Base-by-base conservation (phyloP, 2,797 vertebrate genomes). In the Lycodopsis pacificus region DNA sequence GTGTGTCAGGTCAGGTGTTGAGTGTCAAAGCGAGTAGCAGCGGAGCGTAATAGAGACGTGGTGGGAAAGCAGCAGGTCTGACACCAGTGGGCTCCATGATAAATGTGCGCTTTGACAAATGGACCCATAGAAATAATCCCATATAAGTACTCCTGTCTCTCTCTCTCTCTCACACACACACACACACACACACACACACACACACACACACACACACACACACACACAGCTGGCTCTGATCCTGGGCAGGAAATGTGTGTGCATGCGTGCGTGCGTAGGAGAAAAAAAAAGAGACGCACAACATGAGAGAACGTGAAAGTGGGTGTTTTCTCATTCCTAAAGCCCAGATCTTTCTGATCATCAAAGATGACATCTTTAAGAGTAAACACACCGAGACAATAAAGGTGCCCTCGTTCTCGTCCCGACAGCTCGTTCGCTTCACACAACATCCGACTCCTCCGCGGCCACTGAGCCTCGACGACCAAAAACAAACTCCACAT, bases 41-140 rank as follows among this genome's bases (percentile, higher is more conserved):
- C 86, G 80, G 85, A 83, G 74, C 20, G 89, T 88, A 90, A 92
- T 86, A 70, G 89, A 92, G 86, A 87, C 49, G 19, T 65, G 81
- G 80, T 90, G 88, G 82, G 76, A 93, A 87, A 79, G 88, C 84
- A 83, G 75, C 77, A 84, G 80, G 54, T 79, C 76, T 91, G 89
- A 91, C 91, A 93, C 73, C 79, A 82, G 76, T 67, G 83, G 84
- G 86, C 84, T 85, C 70, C 14, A 79, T 91, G 94, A 94, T 93
- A 72, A 92, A 94, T 93, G 92, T 87, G 69, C 53, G 62, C 88
- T 91, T 81, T 93, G 92, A 92, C 91, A 93, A 93, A 92, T 87
- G 79, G 75, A 79, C 58, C 81, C 85, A 48, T 62, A 70, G 80
- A 89, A 89, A 91, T 80, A 83, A 89, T 84, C 78, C 77, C 76